Evolutionary conservation across 2,797 vertebrate species (phyloP), one percentile per base, ranked within the genome.

Genomic region (Liparis tanakae): DNA sequence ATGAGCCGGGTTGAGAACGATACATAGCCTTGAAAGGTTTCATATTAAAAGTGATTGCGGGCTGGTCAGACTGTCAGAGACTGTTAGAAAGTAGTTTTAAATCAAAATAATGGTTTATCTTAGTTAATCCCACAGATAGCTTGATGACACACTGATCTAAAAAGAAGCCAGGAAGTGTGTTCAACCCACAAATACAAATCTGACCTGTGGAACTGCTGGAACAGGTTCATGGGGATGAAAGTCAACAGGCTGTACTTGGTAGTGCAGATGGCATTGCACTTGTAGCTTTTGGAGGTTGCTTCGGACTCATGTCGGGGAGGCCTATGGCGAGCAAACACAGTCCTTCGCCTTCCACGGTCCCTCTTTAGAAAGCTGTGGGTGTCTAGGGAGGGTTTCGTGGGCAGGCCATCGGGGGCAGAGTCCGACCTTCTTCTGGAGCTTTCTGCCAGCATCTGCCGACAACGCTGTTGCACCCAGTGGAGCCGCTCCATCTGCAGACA

Each of bases 201-300:
- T 76, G 41, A 98, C 97, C 97, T 98, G 93, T 97, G 97, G 90
- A 99, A 99, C 55, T 99, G 98, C 88, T 98, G 95, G 85, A 98
- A 99, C 57, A 99, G 91, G 91, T 99, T 99, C 91, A 94, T 95
- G 62, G 97, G 98, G 85, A 99, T 94, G 90, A 99, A 99, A 61
- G 94, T 98, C 85, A 96, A 74, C 50, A 97, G 66, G 0, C 88
- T 98, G 90, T 99, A 99, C 72, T 98, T 98, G 7, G 97, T 98
- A 2, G 98, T 99, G 22, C 92, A 90, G 90, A 99, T 98, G 72
- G 82, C 89, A 68, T 99, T 99, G 82, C 94, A 93, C 90, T 90
- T 89, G 68, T 95, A 98, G 39, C 89, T 86, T 77, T 93, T 96
- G 71, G 90, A 93, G 30, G 94, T 46, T 36, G 85, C 91, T 44